Conservation (phyloP, 2,113 vertebrate species). For the Elaphurus davidianus region DNA sequence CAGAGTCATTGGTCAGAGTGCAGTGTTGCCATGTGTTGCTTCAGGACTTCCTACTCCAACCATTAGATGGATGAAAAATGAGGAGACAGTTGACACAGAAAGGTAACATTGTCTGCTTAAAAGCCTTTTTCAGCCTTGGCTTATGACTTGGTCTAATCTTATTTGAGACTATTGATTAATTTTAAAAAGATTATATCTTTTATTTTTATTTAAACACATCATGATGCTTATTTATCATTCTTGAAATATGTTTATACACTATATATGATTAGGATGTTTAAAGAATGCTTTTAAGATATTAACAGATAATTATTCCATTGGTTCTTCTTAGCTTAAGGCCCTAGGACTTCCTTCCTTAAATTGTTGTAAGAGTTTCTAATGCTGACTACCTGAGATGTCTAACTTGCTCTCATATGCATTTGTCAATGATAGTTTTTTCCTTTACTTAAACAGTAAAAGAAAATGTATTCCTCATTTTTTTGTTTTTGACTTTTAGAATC, state of each 20-base stretch:
- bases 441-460: not conserved
- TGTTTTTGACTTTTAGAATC: constrained; percentile 19
- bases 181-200: not conserved
- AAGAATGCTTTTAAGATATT: constrained; percentile 20
- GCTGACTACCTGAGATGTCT: not conserved
- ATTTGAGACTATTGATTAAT: constrained; percentile 20
- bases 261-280: not conserved
- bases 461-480: not conserved
- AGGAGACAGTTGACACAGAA: constrained; percentile 84
- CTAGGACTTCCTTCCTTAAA: not conserved
- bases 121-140: not conserved
- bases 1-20: constrained; percentile 83
- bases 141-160: not conserved
- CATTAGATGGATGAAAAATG: constrained; percentile 86
- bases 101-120: constrained; percentile 80
- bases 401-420: not conserved
- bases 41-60: constrained; percentile 83
- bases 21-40: constrained; percentile 88
- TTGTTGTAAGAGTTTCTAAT: not conserved
- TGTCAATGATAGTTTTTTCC: not conserved
- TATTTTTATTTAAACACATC: constrained; percentile 29
- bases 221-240: constrained; percentile 23
- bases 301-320: not conserved
- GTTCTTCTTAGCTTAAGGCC: not conserved
- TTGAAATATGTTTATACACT: not conserved